Evolutionary conservation across 2,888 invertebrate species (phyloP).

Genomic region (Tenthredo livida): DNA sequence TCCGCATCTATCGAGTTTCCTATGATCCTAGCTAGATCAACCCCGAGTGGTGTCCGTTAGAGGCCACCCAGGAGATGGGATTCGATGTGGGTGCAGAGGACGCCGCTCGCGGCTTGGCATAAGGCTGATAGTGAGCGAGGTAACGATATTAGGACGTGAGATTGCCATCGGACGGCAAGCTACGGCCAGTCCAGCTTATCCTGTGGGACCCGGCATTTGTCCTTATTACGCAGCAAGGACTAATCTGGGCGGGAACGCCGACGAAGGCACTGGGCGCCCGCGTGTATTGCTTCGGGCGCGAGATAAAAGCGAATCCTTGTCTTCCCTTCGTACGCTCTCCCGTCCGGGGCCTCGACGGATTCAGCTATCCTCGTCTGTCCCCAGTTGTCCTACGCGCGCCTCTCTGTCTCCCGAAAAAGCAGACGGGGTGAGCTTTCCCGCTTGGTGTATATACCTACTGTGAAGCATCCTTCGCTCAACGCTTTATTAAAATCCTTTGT

Average conservation of each 20-base stretch:
- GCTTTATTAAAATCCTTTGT: slow-evolving; percentile 44
- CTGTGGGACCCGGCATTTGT: slow-evolving; percentile 43
- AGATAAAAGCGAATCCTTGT: slow-evolving; percentile 53
- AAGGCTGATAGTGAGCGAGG: slow-evolving; percentile 46
- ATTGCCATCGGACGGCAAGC: slow-evolving; percentile 46
- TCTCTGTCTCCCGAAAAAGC: slow-evolving; percentile 14
- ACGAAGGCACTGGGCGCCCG: slow-evolving; percentile 44
- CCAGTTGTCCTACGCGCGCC: not conserved
- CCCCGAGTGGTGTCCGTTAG: slow-evolving; percentile 34
- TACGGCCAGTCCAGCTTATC: slow-evolving; percentile 49
- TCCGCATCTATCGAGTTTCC: slow-evolving; percentile 37
- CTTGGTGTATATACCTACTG: slow-evolving; percentile 9
- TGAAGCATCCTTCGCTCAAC: slow-evolving; percentile 30
- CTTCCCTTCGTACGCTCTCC: slow-evolving; percentile 42
- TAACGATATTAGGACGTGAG: slow-evolving; percentile 50
- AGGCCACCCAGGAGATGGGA: slow-evolving; percentile 48
- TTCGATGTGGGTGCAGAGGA: slow-evolving; percentile 49
- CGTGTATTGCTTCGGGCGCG: slow-evolving; percentile 50
- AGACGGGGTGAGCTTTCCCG: slow-evolving; percentile 17
- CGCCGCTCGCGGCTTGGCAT: slow-evolving; percentile 49
- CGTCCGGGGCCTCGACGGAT: slow-evolving; percentile 20
- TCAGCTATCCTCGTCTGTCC: slow-evolving; percentile 28
- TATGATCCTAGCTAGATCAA: slow-evolving; percentile 36
- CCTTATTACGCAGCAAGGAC: slow-evolving; percentile 52
- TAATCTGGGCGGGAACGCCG: slow-evolving; percentile 50